phyloP scores from a whole-genome alignment of 2,113 vertebrate species.

The Erythrocebus patas region DNA sequence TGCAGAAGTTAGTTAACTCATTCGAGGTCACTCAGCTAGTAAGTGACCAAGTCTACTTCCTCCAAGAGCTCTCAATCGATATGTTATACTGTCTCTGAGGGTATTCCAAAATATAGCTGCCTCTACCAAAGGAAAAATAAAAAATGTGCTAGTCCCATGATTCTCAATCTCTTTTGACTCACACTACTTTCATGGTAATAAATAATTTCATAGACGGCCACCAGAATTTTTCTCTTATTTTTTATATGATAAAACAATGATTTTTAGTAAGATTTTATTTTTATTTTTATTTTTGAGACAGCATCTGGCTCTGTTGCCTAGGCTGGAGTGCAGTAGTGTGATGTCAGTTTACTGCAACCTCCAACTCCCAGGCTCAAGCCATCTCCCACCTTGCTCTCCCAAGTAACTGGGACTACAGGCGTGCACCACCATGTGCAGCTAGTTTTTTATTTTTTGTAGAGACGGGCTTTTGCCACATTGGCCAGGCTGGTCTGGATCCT shows the following conservation, averaged over 20 bases:
- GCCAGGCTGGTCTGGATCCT: too few relatives aligned
- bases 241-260: background rate
- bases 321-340: too few relatives aligned
- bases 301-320: too few relatives aligned
- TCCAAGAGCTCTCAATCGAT: background rate
- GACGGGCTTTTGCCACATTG: too few relatives aligned
- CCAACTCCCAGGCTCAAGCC: too few relatives aligned
- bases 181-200: background rate
- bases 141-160: background rate
- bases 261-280: background rate
- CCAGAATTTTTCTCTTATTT: background rate
- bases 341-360: too few relatives aligned
- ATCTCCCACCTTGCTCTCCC: too few relatives aligned
- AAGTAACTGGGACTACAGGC: too few relatives aligned
- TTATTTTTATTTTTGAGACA: too few relatives aligned
- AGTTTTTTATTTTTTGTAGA: too few relatives aligned
- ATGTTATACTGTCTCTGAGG: background rate
- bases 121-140: background rate
- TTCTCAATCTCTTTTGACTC: background rate
- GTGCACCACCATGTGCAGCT: too few relatives aligned
- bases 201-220: background rate
- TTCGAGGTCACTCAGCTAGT: background rate
- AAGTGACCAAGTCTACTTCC: background rate
- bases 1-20: background rate
- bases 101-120: background rate